Percentiles rank a stretch among this genome's conserved stretches.
phyloP scores from a whole-genome alignment of 23 tunicate genomes.

The Diplosoma virens region DNA sequence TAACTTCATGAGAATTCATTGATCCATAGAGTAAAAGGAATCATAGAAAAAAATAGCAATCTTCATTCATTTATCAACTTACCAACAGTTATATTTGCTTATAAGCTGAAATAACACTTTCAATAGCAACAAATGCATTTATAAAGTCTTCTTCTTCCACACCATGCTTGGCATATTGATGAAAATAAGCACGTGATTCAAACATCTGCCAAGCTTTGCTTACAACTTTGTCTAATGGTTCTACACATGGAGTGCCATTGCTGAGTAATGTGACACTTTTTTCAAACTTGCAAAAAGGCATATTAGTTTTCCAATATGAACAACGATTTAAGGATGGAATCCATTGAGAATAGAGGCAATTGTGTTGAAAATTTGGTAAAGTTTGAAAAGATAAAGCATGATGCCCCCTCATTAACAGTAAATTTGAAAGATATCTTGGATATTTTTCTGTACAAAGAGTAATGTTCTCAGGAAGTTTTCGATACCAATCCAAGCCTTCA shows the following conservation, averaged over 20 bases:
- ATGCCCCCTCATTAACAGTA: slow-evolving; percentile 60
- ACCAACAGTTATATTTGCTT: slow-evolving; percentile 25
- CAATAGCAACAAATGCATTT: slow-evolving; percentile 80
- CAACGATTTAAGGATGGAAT: slow-evolving; percentile 32
- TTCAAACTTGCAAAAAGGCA: slow-evolving; percentile 53
- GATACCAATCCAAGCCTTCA: slow-evolving; percentile 78
- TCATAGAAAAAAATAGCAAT: too few relatives aligned
- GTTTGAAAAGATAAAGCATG: slow-evolving; percentile 9
- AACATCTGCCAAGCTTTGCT: slow-evolving; percentile 92
- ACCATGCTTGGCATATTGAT: slow-evolving; percentile 82
- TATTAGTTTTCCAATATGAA: slow-evolving; percentile 42
- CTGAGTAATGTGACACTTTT: slow-evolving; percentile 65
- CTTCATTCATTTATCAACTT: background rate
- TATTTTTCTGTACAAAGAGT: background rate
- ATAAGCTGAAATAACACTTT: slow-evolving; percentile 55
- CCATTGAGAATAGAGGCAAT: slow-evolving; percentile 40
- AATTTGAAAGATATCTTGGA: slow-evolving; percentile 36
- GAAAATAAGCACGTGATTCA: slow-evolving; percentile 61
- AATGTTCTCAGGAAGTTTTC: background rate
- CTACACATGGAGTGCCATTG: slow-evolving; percentile 63
- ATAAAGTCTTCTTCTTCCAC: slow-evolving; percentile 82
- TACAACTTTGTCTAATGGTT: slow-evolving; percentile 48
- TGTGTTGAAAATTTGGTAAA: slow-evolving; percentile 29
- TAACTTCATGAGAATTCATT: background rate
- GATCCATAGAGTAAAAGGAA: too few relatives aligned